Conservation (phyloP, 2,113 vertebrate species). For the Neotoma lepida region DNA sequence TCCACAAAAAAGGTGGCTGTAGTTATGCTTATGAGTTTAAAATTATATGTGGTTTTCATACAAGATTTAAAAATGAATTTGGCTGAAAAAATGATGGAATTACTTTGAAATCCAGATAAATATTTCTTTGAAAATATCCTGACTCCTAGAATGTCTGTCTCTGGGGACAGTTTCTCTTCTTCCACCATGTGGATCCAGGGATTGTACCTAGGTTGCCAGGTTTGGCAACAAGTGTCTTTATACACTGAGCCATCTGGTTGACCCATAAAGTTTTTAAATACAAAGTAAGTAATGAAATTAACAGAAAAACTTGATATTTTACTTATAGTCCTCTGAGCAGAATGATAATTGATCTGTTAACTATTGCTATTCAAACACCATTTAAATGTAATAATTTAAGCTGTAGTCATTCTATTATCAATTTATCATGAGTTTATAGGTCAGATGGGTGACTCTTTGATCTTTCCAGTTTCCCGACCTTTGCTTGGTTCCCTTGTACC, state of each 20-base stretch:
- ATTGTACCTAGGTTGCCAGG: background rate
- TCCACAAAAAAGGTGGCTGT: background rate
- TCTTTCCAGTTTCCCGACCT: background rate
- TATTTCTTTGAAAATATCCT: conserved; percentile 10
- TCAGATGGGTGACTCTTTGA: background rate
- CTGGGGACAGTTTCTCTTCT: background rate
- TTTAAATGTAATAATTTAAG: background rate
- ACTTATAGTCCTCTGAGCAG: background rate
- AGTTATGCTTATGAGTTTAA: conserved; percentile 14
- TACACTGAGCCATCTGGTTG: background rate
- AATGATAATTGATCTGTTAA: background rate
- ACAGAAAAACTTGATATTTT: background rate
- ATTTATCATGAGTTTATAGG: background rate
- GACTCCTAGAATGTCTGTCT: background rate
- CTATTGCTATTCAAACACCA: background rate
- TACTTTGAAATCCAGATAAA: conserved; percentile 7
- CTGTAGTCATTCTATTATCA: background rate
- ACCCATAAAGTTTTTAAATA: background rate
- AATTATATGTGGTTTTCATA: background rate
- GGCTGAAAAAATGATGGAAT: background rate
- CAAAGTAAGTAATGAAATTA: background rate
- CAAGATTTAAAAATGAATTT: conserved; percentile 35
- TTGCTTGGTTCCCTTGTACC: background rate
- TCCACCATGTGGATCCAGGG: too few species aligned
- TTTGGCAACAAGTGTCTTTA: background rate